These are phyloP conservation scores for Sclerodermus sp. DNA, from an alignment of 2,888 invertebrate species.

Conservation along the genomic window DNA sequence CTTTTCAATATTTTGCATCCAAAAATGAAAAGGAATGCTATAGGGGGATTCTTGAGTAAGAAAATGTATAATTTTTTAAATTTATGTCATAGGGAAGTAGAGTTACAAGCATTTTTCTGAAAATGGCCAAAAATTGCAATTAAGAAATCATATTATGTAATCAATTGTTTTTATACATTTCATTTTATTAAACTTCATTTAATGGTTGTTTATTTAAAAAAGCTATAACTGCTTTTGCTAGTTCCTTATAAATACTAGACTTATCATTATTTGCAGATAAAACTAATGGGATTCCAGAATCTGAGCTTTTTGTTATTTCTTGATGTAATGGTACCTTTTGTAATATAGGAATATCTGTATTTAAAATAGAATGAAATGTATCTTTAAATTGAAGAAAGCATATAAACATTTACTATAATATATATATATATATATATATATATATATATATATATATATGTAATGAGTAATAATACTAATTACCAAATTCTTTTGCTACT, in stretches of 20 bases:
- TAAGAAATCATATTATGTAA: no score
- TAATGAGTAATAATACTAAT: constrained; percentile 2
- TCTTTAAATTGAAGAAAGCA: background rate
- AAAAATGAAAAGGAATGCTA: no score
- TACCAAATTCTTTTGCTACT: constrained; percentile 68
- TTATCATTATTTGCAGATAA: constrained; percentile 66
- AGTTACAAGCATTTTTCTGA: no score
- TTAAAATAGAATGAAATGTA: no score
- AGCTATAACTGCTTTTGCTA: constrained; percentile 41
- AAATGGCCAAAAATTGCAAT: no score
- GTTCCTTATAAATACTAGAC: constrained; percentile 45
- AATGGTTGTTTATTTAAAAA: constrained; percentile 40
- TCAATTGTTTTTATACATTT: background rate
- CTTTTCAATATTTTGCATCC: no score
- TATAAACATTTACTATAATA: no score
- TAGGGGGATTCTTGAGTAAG: no score
- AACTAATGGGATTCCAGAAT: constrained; percentile 76
- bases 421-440: constrained; percentile 1
- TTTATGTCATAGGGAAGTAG: no score
- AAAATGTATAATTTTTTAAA: no score
- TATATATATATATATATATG: constrained; percentile 3
- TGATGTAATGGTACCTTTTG: constrained; percentile 74
- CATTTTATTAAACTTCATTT: constrained; percentile 8
- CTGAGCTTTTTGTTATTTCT: constrained; percentile 70
- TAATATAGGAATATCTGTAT: constrained; percentile 62